Evolutionary conservation across 2,797 vertebrate genomes (phyloP).

Genomic region (Manis javanica): DNA sequence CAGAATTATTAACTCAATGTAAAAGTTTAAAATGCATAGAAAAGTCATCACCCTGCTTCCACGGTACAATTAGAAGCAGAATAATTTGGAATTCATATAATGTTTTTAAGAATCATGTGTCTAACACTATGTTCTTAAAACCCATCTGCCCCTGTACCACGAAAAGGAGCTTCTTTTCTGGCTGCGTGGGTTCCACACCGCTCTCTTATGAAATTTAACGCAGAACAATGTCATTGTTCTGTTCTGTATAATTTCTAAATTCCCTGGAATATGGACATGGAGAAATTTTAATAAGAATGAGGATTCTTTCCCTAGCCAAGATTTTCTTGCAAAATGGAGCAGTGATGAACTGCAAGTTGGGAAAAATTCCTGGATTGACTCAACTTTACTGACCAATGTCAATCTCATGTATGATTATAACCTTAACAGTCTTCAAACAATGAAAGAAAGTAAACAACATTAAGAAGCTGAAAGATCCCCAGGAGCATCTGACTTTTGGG

Average conservation of each 20-base stretch:
- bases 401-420: not conserved
- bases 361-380: conserved; percentile 57
- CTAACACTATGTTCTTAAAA: conserved; percentile 41
- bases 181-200: not conserved
- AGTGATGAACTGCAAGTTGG: not conserved
- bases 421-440: not conserved
- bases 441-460: not conserved
- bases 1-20: too few species aligned
- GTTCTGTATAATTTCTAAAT: not conserved
- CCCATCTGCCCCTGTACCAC: not conserved
- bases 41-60: too few species aligned
- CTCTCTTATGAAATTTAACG: not conserved
- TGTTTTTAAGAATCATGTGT: not conserved
- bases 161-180: not conserved
- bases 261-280: not conserved
- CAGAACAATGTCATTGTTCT: not conserved
- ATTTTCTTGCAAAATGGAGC: conserved; percentile 51
- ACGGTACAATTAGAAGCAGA: not conserved
- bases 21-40: not conserved
- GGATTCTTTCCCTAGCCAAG: not conserved
- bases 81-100: not conserved
- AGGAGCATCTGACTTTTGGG: not conserved
- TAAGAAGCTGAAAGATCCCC: not conserved
- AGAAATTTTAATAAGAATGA: not conserved
- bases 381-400: conserved; percentile 43